Percentiles rank a stretch among this genome's conserved stretches.
phyloP scores from a whole-genome alignment of 1,140 invertebrate species.

The Drosophila pachea region DNA sequence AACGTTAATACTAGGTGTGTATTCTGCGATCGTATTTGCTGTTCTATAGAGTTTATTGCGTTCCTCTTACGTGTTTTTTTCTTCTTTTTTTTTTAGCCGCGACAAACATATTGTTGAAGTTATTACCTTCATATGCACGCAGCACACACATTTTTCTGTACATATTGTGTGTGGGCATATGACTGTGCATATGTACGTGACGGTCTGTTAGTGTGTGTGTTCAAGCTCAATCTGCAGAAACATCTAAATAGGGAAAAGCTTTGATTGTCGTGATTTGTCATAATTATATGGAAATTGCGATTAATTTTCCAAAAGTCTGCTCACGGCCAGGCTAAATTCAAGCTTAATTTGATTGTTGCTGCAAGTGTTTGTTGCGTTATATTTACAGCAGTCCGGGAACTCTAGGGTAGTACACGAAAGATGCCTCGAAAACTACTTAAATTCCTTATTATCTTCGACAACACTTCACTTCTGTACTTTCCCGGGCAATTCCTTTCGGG shows the following conservation, averaged over 20 bases:
- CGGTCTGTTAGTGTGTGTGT: neutral
- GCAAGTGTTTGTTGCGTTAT: neutral
- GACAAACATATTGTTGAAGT: slow-evolving; percentile 31
- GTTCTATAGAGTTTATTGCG: no score
- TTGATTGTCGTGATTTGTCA: slow-evolving; percentile 16
- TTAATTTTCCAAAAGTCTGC: slow-evolving; percentile 2
- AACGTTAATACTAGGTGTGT: slow-evolving; percentile 22
- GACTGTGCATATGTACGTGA: neutral
- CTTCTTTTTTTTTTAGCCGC: neutral
- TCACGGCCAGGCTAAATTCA: no score
- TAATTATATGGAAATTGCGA: slow-evolving; percentile 37
- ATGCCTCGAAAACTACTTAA: slow-evolving; percentile 94
- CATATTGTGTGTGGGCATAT: neutral
- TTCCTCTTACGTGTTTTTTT: no score
- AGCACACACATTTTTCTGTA: neutral
- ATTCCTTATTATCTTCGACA: slow-evolving; percentile 96
- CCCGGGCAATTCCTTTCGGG: slow-evolving; percentile 95
- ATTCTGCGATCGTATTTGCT: neutral
- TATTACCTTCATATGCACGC: slow-evolving; percentile 7
- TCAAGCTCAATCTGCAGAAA: slow-evolving; percentile 14
- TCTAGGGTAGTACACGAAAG: slow-evolving; percentile 28
- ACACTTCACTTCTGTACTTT: slow-evolving; percentile 94
- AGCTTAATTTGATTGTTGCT: no score
- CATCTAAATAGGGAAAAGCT: slow-evolving; percentile 38
- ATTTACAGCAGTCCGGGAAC: neutral